These are phyloP conservation scores for Anoura caudifer DNA, from an alignment of 2,113 vertebrate genomes.

Conservation along the genomic window DNA sequence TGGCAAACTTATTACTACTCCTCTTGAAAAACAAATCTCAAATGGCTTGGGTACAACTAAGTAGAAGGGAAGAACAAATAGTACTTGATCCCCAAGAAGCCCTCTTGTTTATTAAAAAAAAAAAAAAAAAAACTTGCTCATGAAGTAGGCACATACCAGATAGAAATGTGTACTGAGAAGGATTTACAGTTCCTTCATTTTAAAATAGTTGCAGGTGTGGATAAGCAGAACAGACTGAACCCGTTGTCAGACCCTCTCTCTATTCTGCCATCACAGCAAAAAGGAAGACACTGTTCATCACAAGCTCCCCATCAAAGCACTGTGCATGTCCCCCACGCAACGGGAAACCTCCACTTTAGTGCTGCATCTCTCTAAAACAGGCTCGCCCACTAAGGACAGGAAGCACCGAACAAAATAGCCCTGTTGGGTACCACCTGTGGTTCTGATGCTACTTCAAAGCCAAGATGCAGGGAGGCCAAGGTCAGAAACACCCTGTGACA, in stretches of 20 bases:
- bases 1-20: slow-evolving; percentile 73
- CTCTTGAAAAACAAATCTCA: slow-evolving; percentile 71
- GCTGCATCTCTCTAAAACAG: neutral
- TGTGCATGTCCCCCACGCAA: neutral
- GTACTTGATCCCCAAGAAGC: slow-evolving; percentile 59
- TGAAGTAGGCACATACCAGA: neutral
- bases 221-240: neutral
- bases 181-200: neutral
- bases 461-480: neutral
- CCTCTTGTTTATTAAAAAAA: slow-evolving; percentile 35
- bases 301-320: neutral
- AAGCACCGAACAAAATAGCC: slow-evolving; percentile 4
- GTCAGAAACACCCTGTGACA: neutral
- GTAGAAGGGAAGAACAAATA: slow-evolving; percentile 68
- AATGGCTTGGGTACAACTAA: slow-evolving; percentile 67
- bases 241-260: neutral
- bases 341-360: neutral
- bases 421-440: neutral
- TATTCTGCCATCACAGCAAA: neutral
- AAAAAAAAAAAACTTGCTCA: neutral
- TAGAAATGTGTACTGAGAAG: neutral
- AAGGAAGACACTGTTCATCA: neutral
- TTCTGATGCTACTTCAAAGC: neutral
- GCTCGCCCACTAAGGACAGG: neutral
- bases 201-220: neutral